Conservation (phyloP, 2,797 vertebrate genomes). For the Perodicticus potto region DNA sequence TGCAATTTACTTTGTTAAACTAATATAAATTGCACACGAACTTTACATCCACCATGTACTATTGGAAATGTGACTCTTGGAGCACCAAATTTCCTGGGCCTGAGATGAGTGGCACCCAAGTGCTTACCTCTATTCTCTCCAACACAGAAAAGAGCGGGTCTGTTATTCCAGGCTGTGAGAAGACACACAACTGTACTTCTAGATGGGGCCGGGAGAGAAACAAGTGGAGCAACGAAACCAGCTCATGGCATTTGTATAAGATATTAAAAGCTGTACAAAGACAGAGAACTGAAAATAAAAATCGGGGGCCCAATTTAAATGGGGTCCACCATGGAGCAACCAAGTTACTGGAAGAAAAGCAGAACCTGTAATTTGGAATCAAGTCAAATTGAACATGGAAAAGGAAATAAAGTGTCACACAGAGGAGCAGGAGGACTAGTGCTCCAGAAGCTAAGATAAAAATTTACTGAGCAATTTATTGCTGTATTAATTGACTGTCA, state of each 20-base stretch:
- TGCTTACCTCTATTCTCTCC: not conserved
- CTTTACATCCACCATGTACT: too few species aligned
- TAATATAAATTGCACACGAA: too few species aligned
- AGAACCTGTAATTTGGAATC: not conserved
- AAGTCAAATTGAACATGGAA: constrained; percentile 4
- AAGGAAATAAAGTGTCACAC: not conserved
- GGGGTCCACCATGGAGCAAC: not conserved
- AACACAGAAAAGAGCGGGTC: not conserved
- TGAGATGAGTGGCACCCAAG: not conserved
- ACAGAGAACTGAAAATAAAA: not conserved
- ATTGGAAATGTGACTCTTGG: not conserved
- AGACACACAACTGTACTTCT: not conserved
- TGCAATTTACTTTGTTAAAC: too few species aligned
- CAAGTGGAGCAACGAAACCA: not conserved
- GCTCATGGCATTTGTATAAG: not conserved
- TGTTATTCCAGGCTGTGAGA: not conserved
- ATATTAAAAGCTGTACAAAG: not conserved
- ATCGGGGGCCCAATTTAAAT: not conserved
- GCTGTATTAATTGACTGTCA: constrained; percentile 39
- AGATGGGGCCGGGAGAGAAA: not conserved
- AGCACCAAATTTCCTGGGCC: not conserved
- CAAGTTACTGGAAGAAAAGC: not conserved
- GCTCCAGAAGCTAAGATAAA: constrained; percentile 47
- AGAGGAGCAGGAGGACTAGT: not conserved
- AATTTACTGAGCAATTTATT: constrained; percentile 59